phyloP scores from a whole-genome alignment of 2,888 invertebrate species.

The Eurois occulta region DNA sequence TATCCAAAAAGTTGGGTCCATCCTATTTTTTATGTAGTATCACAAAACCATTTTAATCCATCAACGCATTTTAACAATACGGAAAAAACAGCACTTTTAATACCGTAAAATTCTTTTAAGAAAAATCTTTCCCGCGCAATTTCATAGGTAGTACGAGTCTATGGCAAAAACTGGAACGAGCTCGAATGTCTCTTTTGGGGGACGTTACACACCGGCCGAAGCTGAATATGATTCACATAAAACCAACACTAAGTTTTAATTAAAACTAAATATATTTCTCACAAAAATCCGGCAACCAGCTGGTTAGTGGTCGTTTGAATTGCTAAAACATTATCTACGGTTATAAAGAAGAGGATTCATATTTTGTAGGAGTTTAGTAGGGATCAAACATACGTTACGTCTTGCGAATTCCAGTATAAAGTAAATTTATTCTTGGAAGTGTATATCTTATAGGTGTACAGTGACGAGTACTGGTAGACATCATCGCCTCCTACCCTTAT shows the following conservation, averaged over 20 bases:
- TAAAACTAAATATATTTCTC: constrained; percentile 80
- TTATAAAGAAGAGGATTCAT: constrained; percentile 37
- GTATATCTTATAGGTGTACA: background rate
- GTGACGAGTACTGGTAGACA: background rate
- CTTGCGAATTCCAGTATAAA: background rate
- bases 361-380: constrained; percentile 5
- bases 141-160: constrained; percentile 70
- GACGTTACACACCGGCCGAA: constrained; percentile 73
- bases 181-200: constrained; percentile 80
- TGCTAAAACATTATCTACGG: constrained; percentile 56
- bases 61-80: constrained; percentile 46
- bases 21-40: constrained; percentile 29
- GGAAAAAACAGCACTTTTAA: constrained; percentile 56
- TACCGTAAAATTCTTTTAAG: constrained; percentile 59
- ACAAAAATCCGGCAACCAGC: constrained; percentile 72
- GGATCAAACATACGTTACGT: background rate
- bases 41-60: constrained; percentile 57
- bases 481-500: background rate
- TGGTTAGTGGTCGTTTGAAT: constrained; percentile 66
- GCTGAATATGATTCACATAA: constrained; percentile 81
- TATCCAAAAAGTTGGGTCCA: constrained; percentile 9
- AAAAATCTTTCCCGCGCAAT: constrained; percentile 68
- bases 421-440: background rate
- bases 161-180: constrained; percentile 71
- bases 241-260: constrained; percentile 82